phyloP scores from a whole-genome alignment of 2,797 vertebrate species.

The Clarias platycephalus region DNA sequence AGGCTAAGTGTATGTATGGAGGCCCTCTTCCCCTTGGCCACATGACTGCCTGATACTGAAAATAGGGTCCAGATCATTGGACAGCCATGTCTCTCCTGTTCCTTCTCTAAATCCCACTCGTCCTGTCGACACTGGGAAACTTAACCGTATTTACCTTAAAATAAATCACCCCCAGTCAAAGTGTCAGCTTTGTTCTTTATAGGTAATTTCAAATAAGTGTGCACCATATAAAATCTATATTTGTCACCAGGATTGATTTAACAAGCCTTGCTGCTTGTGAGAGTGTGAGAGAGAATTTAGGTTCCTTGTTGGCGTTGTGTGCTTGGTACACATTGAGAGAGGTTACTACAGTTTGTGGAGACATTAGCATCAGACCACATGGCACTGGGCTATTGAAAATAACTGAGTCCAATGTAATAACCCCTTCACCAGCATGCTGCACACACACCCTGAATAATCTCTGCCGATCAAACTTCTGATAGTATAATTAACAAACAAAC shows the following conservation, averaged over 20 bases:
- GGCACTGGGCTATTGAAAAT: not conserved
- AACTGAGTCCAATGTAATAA: not conserved
- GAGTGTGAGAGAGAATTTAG: not conserved
- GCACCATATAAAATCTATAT: constrained; percentile 46
- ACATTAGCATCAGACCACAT: constrained; percentile 26
- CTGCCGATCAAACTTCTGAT: not conserved
- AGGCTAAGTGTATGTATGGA: constrained; percentile 52
- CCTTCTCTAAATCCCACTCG: constrained; percentile 34
- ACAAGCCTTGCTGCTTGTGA: constrained; percentile 17
- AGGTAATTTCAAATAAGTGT: constrained; percentile 25
- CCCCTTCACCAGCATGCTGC: not conserved
- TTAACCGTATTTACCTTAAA: constrained; percentile 48
- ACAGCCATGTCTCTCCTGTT: constrained; percentile 39
- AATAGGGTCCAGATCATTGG: constrained; percentile 50
- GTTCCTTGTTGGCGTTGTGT: not conserved
- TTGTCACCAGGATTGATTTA: constrained; percentile 30
- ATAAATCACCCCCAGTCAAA: constrained; percentile 47
- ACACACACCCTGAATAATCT: not conserved
- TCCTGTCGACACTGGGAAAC: constrained; percentile 38
- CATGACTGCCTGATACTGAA: constrained; percentile 52
- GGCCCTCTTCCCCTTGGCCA: constrained; percentile 51
- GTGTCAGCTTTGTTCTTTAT: constrained; percentile 28
- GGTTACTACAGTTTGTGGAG: constrained; percentile 25
- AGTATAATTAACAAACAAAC: too few species aligned
- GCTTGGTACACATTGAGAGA: not conserved